A percentile compares a stretch with the other conserved stretches of the same genome.
Evolutionary conservation across 35 echinoderm and acorn worm species (phyloP).

Genomic region (Hemicentrotus pulcherrimus): DNA sequence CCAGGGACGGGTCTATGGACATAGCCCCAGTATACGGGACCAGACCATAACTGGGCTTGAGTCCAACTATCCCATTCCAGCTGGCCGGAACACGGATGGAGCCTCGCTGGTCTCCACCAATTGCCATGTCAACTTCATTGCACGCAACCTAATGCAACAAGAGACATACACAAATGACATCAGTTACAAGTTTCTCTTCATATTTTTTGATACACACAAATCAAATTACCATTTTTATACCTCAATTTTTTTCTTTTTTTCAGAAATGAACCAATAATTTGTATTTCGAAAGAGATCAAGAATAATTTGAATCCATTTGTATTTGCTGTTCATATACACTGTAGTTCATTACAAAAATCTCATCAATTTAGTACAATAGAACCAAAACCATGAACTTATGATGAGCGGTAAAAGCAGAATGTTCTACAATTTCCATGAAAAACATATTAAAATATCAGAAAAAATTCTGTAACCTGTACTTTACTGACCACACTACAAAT

Average conservation of each 20-base stretch:
- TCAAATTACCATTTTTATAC: neutral
- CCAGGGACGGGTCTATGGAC: conserved; percentile 65
- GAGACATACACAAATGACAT: neutral
- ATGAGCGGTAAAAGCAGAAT: no score
- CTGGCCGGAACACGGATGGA: conserved; percentile 75
- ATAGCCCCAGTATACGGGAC: conserved; percentile 78
- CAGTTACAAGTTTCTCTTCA: no score
- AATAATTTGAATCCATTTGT: neutral
- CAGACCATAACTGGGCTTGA: conserved; percentile 74
- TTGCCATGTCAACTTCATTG: conserved; percentile 77
- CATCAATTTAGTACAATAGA: no score
- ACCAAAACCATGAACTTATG: no score
- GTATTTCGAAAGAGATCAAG: neutral
- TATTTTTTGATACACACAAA: neutral
- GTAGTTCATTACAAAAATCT: no score
- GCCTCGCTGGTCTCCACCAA: conserved; percentile 81
- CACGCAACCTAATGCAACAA: conserved; percentile 47
- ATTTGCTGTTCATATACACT: no score
- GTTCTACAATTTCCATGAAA: no score
- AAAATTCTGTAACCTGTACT: no score
- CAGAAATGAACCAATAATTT: neutral
- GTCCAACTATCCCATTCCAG: conserved; percentile 78
- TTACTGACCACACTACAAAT: no score
- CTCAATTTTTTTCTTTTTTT: neutral
- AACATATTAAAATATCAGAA: no score